Base-by-base conservation (phyloP, 2,113 vertebrate species). In the Gadus macrocephalus region DNA sequence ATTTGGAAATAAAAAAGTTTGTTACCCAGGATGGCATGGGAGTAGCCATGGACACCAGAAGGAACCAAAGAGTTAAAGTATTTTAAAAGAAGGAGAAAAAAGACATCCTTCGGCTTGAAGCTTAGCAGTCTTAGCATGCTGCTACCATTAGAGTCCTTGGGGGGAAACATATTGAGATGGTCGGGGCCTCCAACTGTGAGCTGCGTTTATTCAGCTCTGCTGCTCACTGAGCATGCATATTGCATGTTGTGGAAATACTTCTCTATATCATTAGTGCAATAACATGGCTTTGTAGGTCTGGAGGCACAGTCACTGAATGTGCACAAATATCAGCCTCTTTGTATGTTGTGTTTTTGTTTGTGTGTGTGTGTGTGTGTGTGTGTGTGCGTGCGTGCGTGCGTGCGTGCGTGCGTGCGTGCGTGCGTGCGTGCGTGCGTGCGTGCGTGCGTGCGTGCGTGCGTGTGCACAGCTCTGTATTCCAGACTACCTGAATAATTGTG, bases 231-330 rank as follows among this genome's bases (percentile, higher is more conserved):
- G 15, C 74, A 79, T 82, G 63, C 69, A 83, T 83, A 81, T 77
- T 85, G 68, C 76, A 81, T 79, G 53, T 19, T 38, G 69, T 35
- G 22, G 4, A 79, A 81, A 81, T 78, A 76, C 69, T 72, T 76
- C 78, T 77, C 67, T 74, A 75, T 73, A 81, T 78, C 73, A 81
- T 83, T 79, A 77, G 65, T 76, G 67, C 55, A 67, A 63, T 71
- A 62, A 20, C 63, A n/a, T 35, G 62, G 15, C 27, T 49, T 49
- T 31, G 15, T 17, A 16, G 5, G 28, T 64, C 27, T 35, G 25
- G 9, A 22, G 11, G 19, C 11, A 25, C 22, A 25, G 22, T 12
- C 17, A 62, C 5, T 6, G 60, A 25, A 62, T 25, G 22, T 19
- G 60, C 9, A 15, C 14, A 25, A 38, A 38, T 35, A 38, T 28